A percentile compares a stretch with the other conserved stretches of the same genome.
Evolutionary conservation across 2,113 vertebrate species (phyloP).

Genomic region (Nycticebus coucang): DNA sequence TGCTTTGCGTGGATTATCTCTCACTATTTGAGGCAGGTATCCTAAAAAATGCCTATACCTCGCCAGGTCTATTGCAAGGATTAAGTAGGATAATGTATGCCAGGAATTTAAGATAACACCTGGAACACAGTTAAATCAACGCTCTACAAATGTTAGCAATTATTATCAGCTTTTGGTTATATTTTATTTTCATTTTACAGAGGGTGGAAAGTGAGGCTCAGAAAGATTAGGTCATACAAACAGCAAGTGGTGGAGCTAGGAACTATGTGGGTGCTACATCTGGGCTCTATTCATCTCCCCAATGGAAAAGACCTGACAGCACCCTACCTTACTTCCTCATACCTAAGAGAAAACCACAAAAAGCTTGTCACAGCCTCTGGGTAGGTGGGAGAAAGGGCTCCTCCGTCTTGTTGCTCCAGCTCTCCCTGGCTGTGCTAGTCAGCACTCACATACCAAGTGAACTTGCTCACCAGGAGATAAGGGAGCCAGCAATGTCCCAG

Average conservation of each 20-base stretch:
- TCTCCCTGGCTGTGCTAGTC: neutral
- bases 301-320: neutral
- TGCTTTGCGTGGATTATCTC: neutral
- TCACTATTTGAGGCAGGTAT: fast-evolving
- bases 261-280: neutral
- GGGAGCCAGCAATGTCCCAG: neutral
- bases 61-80: neutral
- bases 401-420: neutral
- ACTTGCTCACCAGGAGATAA: conserved; percentile 47
- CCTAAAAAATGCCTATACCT: neutral
- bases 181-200: neutral
- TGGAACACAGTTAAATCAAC: neutral
- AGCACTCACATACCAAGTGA: conserved; percentile 22
- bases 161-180: neutral
- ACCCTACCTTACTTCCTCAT: neutral
- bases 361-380: neutral
- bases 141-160: neutral
- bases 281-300: neutral
- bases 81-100: neutral
- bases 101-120: neutral
- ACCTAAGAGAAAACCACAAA: neutral
- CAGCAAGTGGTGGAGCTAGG: neutral
- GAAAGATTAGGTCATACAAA: neutral
- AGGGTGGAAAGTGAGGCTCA: neutral
- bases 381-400: neutral